Evolutionary conservation across 2,797 vertebrate genomes (phyloP).

Genomic region (Australoheros facetus): DNA sequence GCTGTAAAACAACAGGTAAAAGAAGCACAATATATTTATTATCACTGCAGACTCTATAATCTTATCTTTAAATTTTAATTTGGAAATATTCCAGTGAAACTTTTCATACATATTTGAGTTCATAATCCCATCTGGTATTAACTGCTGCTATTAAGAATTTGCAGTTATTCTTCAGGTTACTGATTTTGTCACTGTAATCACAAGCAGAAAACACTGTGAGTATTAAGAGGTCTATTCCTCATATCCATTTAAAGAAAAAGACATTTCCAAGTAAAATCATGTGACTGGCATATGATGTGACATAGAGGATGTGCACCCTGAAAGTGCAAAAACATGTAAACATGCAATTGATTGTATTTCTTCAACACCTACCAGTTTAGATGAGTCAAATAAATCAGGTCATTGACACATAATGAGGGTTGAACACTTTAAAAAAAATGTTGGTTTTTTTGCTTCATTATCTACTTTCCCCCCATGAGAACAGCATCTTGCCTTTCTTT

Average conservation of each 20-base stretch:
- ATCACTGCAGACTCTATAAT: background rate
- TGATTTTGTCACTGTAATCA: background rate
- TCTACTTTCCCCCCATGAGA: background rate
- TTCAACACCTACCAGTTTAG: background rate
- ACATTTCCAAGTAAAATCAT: background rate
- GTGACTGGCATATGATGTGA: background rate
- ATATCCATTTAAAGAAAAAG: background rate
- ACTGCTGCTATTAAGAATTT: background rate
- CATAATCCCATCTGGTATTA: background rate
- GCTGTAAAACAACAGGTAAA: background rate
- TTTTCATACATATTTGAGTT: background rate
- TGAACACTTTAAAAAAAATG: background rate
- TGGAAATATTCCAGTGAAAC: background rate
- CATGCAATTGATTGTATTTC: background rate
- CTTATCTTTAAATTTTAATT: background rate
- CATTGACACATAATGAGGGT: background rate
- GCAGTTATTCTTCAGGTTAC: background rate
- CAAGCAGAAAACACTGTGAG: background rate
- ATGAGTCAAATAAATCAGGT: background rate
- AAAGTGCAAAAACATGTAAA: background rate
- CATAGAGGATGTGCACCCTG: background rate
- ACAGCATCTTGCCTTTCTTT: background rate
- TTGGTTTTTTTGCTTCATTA: background rate
- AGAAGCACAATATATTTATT: background rate
- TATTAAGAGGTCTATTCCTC: background rate